phyloP scores from a whole-genome alignment of 1,140 invertebrate genomes.

The Mercenaria mercenaria region DNA sequence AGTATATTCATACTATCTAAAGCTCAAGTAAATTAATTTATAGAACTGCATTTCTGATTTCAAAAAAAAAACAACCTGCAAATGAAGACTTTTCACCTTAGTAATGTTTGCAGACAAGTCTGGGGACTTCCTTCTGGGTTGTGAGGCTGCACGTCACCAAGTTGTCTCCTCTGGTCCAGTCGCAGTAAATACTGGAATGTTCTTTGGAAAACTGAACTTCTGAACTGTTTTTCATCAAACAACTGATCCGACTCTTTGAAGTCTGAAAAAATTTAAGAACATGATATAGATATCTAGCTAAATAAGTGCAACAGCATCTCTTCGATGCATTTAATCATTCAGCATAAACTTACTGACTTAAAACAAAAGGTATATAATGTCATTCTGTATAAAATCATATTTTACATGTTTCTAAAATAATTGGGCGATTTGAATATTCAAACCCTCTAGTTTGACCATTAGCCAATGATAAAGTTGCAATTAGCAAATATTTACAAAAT shows the following conservation, averaged over 20 bases:
- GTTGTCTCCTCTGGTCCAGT: conserved; percentile 21
- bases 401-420: too few relatives aligned
- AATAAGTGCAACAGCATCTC: too few relatives aligned
- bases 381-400: too few relatives aligned
- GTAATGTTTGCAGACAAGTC: conserved; percentile 25
- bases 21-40: background rate
- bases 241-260: conserved; percentile 23
- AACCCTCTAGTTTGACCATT: too few relatives aligned
- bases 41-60: too few relatives aligned
- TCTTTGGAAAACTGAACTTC: conserved; percentile 40
- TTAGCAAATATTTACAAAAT: too few relatives aligned
- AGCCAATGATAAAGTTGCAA: too few relatives aligned
- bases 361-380: too few relatives aligned
- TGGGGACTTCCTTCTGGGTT: conserved; percentile 18
- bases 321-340: too few relatives aligned
- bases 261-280: background rate
- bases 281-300: too few relatives aligned
- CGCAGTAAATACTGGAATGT: conserved; percentile 46
- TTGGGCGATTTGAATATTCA: too few relatives aligned
- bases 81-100: background rate
- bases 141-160: background rate
- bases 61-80: too few relatives aligned
- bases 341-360: conserved; percentile 75
- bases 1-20: background rate
- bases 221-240: conserved; percentile 51